Conservation (phyloP, 2,113 vertebrate genomes). For the Phalacrocorax pelagicus region DNA sequence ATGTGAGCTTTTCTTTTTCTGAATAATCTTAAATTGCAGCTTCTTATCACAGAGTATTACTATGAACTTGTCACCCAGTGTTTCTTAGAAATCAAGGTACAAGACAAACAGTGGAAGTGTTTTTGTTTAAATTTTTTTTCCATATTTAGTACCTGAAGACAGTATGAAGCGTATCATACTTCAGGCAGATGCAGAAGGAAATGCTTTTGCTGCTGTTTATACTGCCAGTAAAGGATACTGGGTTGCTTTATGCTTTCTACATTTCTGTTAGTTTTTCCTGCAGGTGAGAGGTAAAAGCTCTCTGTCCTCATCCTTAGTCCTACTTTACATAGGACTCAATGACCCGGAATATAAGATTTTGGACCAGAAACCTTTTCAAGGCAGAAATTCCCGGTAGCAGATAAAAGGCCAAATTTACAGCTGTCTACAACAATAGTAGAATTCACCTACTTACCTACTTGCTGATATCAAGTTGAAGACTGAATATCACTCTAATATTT, state of each 20-base stretch:
- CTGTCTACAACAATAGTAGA: neutral
- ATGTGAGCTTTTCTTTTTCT: neutral
- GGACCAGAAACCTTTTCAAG: neutral
- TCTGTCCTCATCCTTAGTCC: neutral
- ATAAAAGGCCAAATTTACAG: neutral
- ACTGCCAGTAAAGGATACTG: neutral
- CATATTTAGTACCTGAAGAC: neutral
- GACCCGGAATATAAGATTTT: neutral
- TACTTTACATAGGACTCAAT: rapidly evolving
- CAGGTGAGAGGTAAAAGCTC: neutral
- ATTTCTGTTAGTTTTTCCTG: neutral
- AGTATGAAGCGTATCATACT: rapidly evolving
- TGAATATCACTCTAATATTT: neutral
- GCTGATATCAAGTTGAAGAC: neutral
- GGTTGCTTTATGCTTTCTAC: neutral
- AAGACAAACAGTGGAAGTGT: neutral
- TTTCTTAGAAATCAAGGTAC: neutral
- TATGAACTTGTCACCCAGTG: neutral
- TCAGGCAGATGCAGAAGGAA: neutral
- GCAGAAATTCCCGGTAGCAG: neutral
- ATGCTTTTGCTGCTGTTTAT: neutral
- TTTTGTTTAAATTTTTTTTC: neutral
- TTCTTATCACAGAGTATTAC: neutral
- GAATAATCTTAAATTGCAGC: neutral
- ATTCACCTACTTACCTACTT: neutral